phyloP scores from a whole-genome alignment of 2,113 vertebrate genomes.

The rabbit (Oryctolagus cuniculus) region mOryCun1.1 NC_091434.1:19251501-19252000 shows the following conservation, averaged over 20 bases:
- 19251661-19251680: background rate
- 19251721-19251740: background rate
- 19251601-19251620: background rate
- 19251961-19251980: constrained; percentile 47
- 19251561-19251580: background rate
- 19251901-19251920: constrained; percentile 40
- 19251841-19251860: background rate
- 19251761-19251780: background rate
- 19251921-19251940: background rate
- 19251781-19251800: background rate
- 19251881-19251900: constrained; percentile 55
- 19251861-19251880: constrained; percentile 27
- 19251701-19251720: background rate
- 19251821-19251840: background rate
- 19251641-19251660: background rate
- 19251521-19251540: background rate
- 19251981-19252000: constrained; percentile 10
- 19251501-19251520: background rate
- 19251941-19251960: constrained; percentile 5
- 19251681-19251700: constrained; percentile 3
- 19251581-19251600: background rate
- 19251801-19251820: background rate
- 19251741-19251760: background rate
- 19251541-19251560: background rate
- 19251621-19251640: background rate